Conservation (phyloP, 2,888 invertebrate genomes). For the Napeogenes inachia region DNA sequence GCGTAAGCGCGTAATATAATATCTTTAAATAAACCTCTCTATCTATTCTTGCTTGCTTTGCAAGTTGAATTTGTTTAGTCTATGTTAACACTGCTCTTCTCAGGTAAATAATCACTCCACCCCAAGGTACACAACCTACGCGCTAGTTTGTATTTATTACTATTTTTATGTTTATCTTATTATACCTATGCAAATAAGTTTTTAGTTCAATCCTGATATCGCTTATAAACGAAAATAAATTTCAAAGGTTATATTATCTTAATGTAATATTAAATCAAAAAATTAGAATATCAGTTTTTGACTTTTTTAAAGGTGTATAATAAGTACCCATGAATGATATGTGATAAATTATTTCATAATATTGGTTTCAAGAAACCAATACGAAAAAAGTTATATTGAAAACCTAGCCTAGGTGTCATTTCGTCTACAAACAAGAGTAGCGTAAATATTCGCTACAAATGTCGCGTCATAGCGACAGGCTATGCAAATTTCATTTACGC, state of each 20-base stretch:
- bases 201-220: too few species aligned
- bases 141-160: not conserved
- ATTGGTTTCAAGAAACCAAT: too few species aligned
- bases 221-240: too few species aligned
- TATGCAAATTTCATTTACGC: constrained; percentile 83
- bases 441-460: constrained; percentile 44
- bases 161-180: too few species aligned
- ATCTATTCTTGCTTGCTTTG: constrained; percentile 33
- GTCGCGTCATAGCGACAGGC: constrained; percentile 60
- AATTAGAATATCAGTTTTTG: too few species aligned
- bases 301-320: too few species aligned
- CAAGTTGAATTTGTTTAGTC: constrained; percentile 25
- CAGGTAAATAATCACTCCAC: not conserved
- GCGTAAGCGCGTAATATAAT: constrained; percentile 33
- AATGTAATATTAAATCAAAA: too few species aligned
- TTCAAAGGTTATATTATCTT: too few species aligned
- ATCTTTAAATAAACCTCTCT: constrained; percentile 32
- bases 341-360: too few species aligned
- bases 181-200: too few species aligned
- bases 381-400: not conserved
- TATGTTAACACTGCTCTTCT: constrained; percentile 10
- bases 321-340: too few species aligned
- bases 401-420: constrained; percentile 23
- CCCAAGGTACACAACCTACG: not conserved
- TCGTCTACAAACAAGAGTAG: constrained; percentile 27